These are phyloP conservation scores for Eupelmus urozonus DNA, from an alignment of 2,888 invertebrate genomes.

Conservation along the genomic window DNA sequence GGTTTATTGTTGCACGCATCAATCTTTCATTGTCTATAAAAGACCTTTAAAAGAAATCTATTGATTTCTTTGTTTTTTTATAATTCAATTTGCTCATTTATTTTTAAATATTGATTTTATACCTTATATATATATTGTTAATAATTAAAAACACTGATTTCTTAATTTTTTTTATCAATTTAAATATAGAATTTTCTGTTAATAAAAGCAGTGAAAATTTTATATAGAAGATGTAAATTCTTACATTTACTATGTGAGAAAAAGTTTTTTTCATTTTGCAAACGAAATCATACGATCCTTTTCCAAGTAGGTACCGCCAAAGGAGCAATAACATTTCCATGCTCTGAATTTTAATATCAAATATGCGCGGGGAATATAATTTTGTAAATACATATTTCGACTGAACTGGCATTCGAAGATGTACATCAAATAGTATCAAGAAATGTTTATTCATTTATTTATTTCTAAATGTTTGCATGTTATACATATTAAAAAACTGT, in stretches of 20 bases:
- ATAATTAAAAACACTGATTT: too few species aligned
- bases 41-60: too few species aligned
- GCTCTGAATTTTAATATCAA: conserved; percentile 22
- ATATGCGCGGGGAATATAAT: conserved; percentile 18
- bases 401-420: neutral
- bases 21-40: too few species aligned
- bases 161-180: too few species aligned
- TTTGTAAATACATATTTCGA: conserved; percentile 27
- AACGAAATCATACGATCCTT: conserved; percentile 13
- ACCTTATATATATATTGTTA: too few species aligned
- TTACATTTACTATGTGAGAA: too few species aligned
- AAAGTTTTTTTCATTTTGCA: conserved; percentile 20
- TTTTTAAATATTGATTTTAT: too few species aligned
- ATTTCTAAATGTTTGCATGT: neutral
- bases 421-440: neutral
- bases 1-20: too few species aligned
- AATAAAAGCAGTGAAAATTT: neutral
- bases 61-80: too few species aligned
- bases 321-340: conserved; percentile 27
- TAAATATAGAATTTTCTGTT: neutral
- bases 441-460: neutral
- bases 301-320: neutral
- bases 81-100: too few species aligned
- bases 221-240: too few species aligned
- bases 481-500: too few species aligned